These are phyloP conservation scores for Mystacides longicornis DNA, from an alignment of 2,888 invertebrate species.

Conservation along the genomic window DNA sequence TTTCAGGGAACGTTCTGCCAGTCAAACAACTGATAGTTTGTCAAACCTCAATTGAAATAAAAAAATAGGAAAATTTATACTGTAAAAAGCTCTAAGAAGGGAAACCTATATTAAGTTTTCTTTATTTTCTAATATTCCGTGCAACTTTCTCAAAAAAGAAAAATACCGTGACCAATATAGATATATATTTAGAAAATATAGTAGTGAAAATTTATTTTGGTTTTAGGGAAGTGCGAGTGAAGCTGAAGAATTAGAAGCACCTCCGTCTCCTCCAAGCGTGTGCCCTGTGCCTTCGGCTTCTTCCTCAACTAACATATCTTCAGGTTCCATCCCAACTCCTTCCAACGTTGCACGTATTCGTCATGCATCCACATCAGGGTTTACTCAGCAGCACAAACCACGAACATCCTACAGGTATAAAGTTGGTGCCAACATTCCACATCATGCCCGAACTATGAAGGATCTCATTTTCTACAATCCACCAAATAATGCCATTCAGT, in stretches of 20 bases:
- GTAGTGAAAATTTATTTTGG: too few species aligned
- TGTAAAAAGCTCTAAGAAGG: too few species aligned
- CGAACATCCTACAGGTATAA: conserved; percentile 34
- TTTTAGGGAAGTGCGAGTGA: conserved; percentile 57
- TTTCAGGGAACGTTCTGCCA: too few species aligned
- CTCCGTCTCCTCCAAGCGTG: not conserved
- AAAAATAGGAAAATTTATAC: too few species aligned
- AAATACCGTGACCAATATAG: too few species aligned
- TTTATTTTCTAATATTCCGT: too few species aligned
- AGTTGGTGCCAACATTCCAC: conserved; percentile 43
- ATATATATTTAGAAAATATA: too few species aligned
- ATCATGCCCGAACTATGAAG: conserved; percentile 77
- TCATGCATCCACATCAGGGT: conserved; percentile 56
- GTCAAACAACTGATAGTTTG: too few species aligned
- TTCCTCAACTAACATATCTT: not conserved
- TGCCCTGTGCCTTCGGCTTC: not conserved
- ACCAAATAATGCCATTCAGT: conserved; percentile 64
- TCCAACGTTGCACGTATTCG: conserved; percentile 87
- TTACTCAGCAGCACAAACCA: not conserved
- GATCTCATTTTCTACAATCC: conserved; percentile 92
- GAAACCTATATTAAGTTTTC: too few species aligned
- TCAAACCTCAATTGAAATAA: too few species aligned
- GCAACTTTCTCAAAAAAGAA: too few species aligned
- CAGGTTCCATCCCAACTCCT: conserved; percentile 61
- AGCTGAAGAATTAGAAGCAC: conserved; percentile 55